Base-by-base conservation (phyloP, 2,113 vertebrate species). In the Pterocles gutturalis region DNA sequence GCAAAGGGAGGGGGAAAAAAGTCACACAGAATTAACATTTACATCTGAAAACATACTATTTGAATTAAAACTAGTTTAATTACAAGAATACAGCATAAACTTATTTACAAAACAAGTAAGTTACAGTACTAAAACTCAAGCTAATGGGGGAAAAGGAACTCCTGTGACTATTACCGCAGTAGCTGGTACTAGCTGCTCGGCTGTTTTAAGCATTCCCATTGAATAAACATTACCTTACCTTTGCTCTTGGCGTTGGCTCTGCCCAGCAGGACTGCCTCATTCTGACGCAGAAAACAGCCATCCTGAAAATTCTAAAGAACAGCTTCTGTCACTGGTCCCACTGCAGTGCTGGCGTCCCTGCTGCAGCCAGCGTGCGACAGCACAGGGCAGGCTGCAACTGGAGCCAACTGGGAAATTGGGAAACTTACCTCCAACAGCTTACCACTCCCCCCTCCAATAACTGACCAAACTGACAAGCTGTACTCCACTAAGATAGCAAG, bases 261-360 rank as follows among this genome's bases (percentile, higher is more conserved):
- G 98, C 97, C 98, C 98, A 98, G 98, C 98, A 98, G 97, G 98
- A 98, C 98, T 98, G 98, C 97, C 98, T 98, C 98, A 97, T 98
- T 98, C 99, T 98, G 98, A 98, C 98, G 99, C 98, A 98, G 98
- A 99, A 98, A 97, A 99, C 98, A 98, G 98, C 98, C 98, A 98
- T 98, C 99, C 99, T 99, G 99, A 98, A 99, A 99, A 99, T 98
- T 99, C 99, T 99, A 98, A 99, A 99, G 99, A 99, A 99, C 98
- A 99, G 99, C 99, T 99, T 99, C 99, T 99, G 98, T 99, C 99
- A 99, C 98, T 98, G 98, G 98, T 98, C 98, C 98, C 98, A 99
- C 99, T 99, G 98, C 98, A 98, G 98, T 95, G 99, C 97, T 14
- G 93, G 91, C 94, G 0, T 64, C 95, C 96, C 96, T 53, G 95